phyloP scores from a whole-genome alignment of 2,113 vertebrate species.

The Malurus cyaneus region DNA sequence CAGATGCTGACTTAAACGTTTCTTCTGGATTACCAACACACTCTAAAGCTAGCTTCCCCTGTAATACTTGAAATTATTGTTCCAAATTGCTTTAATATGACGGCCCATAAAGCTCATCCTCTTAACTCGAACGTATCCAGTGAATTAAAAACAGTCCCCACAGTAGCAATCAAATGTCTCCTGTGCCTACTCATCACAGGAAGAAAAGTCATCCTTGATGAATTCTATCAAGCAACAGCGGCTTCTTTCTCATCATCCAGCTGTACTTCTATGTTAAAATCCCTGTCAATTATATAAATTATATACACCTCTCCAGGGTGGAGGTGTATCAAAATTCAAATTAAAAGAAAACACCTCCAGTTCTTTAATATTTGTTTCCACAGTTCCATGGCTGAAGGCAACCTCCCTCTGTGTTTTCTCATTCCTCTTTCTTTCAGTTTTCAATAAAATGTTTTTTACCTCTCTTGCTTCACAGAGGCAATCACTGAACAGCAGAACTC shows the following conservation, averaged over 20 bases:
- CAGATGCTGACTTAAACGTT: not conserved
- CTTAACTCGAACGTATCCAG: not conserved
- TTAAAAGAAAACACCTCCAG: not conserved
- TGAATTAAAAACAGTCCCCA: not conserved
- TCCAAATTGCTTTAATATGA: not conserved
- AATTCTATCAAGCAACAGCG: not conserved
- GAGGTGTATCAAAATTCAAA: not conserved
- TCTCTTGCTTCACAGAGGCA: not conserved
- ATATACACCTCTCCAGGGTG: not conserved
- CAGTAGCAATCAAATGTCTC: not conserved
- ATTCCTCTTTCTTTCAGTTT: not conserved
- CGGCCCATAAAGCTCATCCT: conserved; percentile 4
- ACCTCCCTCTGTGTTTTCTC: not conserved
- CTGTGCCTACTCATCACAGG: not conserved
- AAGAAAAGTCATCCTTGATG: not conserved
- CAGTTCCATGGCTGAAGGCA: not conserved
- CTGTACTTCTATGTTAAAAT: not conserved
- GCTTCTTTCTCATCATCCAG: not conserved
- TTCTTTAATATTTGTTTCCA: not conserved
- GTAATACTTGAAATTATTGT: not conserved
- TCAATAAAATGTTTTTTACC: not conserved
- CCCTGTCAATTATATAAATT: not conserved
- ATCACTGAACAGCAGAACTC: not conserved
- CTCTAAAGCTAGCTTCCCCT: not conserved
- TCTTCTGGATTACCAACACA: not conserved